phyloP scores from a whole-genome alignment of 2,113 vertebrate species.

The Gallinago paraguaiae region DNA sequence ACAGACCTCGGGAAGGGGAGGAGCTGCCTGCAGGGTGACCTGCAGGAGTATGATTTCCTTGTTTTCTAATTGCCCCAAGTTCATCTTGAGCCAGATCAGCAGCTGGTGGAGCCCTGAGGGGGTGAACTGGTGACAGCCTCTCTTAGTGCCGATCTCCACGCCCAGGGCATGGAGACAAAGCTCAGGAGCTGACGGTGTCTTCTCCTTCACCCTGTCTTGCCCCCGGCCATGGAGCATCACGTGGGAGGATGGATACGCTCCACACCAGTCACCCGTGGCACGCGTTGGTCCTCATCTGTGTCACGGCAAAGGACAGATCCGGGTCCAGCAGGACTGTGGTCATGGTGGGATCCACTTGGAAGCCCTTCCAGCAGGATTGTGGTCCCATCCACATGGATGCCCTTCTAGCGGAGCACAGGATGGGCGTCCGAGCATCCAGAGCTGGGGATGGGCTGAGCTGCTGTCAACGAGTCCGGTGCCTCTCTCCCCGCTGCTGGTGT shows the following conservation, averaged over 20 bases:
- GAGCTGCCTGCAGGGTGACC: not conserved
- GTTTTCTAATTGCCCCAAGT: not conserved
- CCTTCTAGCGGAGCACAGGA: not conserved
- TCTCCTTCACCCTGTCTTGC: fast-evolving
- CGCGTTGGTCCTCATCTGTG: fast-evolving
- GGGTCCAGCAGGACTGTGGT: not conserved
- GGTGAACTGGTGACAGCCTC: not conserved
- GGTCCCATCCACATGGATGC: no score
- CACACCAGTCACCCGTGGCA: fast-evolving
- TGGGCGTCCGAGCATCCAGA: fast-evolving
- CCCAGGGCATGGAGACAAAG: no score
- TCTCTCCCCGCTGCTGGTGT: not conserved
- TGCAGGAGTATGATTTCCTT: not conserved
- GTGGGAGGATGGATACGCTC: not conserved
- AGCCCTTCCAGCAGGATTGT: not conserved
- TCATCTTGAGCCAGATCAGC: not conserved
- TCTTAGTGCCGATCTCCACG: fast-evolving
- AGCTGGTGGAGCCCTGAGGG: fast-evolving
- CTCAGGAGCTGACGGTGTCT: not conserved
- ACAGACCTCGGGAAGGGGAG: not conserved
- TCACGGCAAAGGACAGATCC: fast-evolving
- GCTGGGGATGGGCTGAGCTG: not conserved
- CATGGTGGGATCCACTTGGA: fast-evolving
- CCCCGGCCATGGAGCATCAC: fast-evolving
- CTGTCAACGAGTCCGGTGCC: not conserved